phyloP scores from a whole-genome alignment of 2,113 vertebrate genomes.

The Coregonus clupeaformis region DNA sequence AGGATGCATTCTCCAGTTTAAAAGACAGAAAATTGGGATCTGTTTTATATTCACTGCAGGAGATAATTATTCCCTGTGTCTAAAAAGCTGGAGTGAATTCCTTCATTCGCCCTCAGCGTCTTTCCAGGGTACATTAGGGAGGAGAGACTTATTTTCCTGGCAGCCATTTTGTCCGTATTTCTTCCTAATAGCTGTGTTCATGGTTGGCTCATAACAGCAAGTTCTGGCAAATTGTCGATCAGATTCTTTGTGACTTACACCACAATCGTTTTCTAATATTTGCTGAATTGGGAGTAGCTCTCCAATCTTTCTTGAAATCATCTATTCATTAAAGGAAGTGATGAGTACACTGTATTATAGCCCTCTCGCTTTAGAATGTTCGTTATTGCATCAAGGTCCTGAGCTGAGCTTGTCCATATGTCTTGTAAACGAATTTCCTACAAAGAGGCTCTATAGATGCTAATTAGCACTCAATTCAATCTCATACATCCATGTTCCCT shows the following conservation, averaged over 20 bases:
- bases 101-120: slow-evolving; percentile 33
- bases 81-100: background rate
- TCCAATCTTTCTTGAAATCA: background rate
- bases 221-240: slow-evolving; percentile 18
- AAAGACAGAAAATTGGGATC: slow-evolving; percentile 33
- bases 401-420: background rate
- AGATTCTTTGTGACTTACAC: background rate
- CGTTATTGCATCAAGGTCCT: slow-evolving; percentile 16
- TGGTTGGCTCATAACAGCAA: slow-evolving; percentile 12
- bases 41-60: slow-evolving; percentile 45
- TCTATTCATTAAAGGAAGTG: background rate
- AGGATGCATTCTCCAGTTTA: slow-evolving; percentile 45
- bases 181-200: slow-evolving; percentile 32
- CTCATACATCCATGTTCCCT: slow-evolving; percentile 14
- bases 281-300: background rate
- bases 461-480: background rate
- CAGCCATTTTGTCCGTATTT: slow-evolving; percentile 58
- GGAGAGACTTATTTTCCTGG: slow-evolving; percentile 30
- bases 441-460: slow-evolving; percentile 7
- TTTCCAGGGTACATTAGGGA: slow-evolving; percentile 34
- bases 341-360: slow-evolving; percentile 5
- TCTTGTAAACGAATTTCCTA: slow-evolving; percentile 14
- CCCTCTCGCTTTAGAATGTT: background rate
- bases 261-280: background rate
- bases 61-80: slow-evolving; percentile 42